These are phyloP conservation scores for Oreocharis arfaki DNA, from an alignment of 2,113 vertebrate genomes.

Conservation along the genomic window DNA sequence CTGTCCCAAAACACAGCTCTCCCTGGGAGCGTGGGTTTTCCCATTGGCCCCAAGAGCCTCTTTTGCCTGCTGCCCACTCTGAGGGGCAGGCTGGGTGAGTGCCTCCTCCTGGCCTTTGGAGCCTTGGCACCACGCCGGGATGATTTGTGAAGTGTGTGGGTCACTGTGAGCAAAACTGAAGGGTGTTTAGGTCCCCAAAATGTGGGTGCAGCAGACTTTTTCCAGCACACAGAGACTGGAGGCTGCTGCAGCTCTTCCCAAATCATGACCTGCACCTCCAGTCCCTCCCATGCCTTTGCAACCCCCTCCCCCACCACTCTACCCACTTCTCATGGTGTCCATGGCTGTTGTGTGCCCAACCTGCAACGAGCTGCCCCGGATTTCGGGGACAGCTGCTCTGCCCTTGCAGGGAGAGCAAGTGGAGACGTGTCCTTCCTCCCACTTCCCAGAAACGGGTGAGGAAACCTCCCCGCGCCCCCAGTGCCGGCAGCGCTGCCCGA, in stretches of 20 bases:
- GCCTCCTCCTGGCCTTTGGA: background rate
- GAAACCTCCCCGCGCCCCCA: fast-evolving
- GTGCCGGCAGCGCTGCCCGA: fast-evolving
- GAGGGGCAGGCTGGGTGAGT: background rate
- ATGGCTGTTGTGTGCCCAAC: background rate
- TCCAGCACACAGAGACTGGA: background rate
- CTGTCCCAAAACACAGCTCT: background rate
- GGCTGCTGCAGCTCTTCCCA: background rate
- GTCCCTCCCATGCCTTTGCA: background rate
- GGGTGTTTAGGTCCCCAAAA: background rate
- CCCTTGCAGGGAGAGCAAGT: background rate
- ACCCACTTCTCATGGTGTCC: fast-evolving
- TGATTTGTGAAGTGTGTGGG: background rate
- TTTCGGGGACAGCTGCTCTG: background rate
- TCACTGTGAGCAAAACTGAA: background rate
- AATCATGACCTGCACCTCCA: background rate
- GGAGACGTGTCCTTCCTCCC: background rate
- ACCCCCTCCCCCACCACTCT: too few relatives aligned
- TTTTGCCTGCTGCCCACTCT: fast-evolving
- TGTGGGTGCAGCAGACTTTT: fast-evolving
- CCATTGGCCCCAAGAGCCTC: too few relatives aligned
- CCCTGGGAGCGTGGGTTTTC: fast-evolving
- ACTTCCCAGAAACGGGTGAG: background rate
- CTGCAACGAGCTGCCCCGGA: fast-evolving
- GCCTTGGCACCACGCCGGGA: fast-evolving